Evolutionary conservation across 2,113 vertebrate genomes (phyloP).

Genomic region (Antechinus flavipes): DNA sequence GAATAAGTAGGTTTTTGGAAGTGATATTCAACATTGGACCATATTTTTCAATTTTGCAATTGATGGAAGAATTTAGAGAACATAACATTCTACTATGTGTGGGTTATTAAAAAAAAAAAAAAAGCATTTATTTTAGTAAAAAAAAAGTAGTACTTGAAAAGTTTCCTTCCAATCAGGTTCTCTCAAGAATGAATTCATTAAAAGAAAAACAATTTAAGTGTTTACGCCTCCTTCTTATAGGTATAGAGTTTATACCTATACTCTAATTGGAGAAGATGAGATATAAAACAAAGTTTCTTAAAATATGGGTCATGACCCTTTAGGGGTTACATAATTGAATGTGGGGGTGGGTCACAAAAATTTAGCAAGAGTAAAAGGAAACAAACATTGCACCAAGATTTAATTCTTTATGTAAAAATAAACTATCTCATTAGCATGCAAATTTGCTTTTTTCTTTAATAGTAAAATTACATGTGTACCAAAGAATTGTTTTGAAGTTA

Average conservation of each 20-base stretch:
- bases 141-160: not conserved
- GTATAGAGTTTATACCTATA: not conserved
- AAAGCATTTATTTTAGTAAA: not conserved
- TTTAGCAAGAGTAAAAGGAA: too few relatives aligned
- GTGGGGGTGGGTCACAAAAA: too few relatives aligned
- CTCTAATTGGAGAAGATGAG: too few relatives aligned
- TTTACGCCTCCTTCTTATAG: not conserved
- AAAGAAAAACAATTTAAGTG: not conserved
- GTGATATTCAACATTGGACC: not conserved
- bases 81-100: not conserved
- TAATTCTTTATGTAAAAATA: too few relatives aligned
- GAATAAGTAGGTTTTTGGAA: not conserved
- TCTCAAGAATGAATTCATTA: not conserved
- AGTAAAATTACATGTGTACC: too few relatives aligned
- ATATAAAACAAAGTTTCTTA: not conserved
- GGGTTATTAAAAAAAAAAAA: not conserved
- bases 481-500: too few relatives aligned
- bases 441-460: too few relatives aligned
- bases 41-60: not conserved
- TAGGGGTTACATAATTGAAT: too few relatives aligned
- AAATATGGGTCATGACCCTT: too few relatives aligned
- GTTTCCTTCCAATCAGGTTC: not conserved
- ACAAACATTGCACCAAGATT: too few relatives aligned
- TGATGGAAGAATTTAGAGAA: not conserved
- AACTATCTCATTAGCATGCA: too few relatives aligned